These are phyloP conservation scores for Oncorhynchus nerka DNA, from an alignment of 2,113 vertebrate genomes.

Conservation along the genomic window DNA sequence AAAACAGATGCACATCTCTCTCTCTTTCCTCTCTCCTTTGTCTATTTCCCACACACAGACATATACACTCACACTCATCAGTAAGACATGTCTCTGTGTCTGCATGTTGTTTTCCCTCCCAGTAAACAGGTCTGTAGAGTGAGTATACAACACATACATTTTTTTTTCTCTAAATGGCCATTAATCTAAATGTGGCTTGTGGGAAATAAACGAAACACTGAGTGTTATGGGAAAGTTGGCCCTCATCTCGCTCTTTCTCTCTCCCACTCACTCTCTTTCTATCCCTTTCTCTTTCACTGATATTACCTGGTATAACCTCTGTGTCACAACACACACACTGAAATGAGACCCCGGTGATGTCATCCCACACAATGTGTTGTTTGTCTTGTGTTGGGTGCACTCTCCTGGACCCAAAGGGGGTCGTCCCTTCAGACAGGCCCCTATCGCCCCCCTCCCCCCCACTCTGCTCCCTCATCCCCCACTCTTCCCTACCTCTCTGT, in stretches of 20 bases:
- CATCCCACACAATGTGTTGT: constrained; percentile 49
- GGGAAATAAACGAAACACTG: too few relatives aligned
- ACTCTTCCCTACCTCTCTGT: not conserved
- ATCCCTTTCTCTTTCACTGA: not conserved
- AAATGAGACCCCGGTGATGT: constrained; percentile 47
- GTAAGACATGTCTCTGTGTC: not conserved
- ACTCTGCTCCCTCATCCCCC: too few relatives aligned
- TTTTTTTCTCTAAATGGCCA: not conserved
- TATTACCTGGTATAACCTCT: constrained; percentile 19
- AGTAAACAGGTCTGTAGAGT: too few relatives aligned
- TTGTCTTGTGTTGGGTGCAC: constrained; percentile 50
- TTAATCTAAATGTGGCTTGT: not conserved
- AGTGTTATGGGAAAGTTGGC: not conserved
- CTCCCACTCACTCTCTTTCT: not conserved
- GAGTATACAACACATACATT: not conserved
- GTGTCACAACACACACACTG: not conserved
- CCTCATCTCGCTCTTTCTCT: not conserved
- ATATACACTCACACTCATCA: not conserved
- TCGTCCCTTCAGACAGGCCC: constrained; percentile 6
- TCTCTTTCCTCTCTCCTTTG: too few relatives aligned
- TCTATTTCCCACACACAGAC: too few relatives aligned
- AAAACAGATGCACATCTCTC: not conserved
- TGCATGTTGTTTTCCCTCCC: not conserved
- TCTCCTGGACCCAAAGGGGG: constrained; percentile 14
- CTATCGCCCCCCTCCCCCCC: not conserved